Base-by-base conservation (phyloP, 92 coral and sea anemone genomes). In the Anthopleura xanthogrammica region DNA sequence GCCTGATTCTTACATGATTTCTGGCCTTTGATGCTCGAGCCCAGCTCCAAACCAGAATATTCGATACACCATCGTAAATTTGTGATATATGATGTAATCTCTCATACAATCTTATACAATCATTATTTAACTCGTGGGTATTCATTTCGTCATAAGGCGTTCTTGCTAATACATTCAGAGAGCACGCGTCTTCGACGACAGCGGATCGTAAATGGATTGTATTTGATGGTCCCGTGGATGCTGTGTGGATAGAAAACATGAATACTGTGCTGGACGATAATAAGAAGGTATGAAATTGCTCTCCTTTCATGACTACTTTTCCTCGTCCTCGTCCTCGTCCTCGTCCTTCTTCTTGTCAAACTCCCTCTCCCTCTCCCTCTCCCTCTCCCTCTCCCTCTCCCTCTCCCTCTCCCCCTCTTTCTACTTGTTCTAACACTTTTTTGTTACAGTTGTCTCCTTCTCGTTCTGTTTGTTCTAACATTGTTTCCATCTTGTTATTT, bases 191-290 rank as follows among this genome's bases (percentile, higher is more conserved):
- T 17, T 85, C 92, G 1, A 90, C 88, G 70, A 87, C 91, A 52
- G 91, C 85, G 72, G 98, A 96, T 76, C 98, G 99, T 48, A 96
- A 94, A 75, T 96, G 99, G 99, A 96, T 94, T 73, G 88, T 96
- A 62, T 96, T 96, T 83, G 99, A 96, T 85, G 99, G 99, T 1
- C 99, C 98, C 2, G 98, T 95, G 14, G 98, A 95, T 86, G 98
- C 98, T 2, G 98, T 95, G 81, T 95, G 98, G 98, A 95, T 95
- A 48, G 98, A 95, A 78, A 95, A 95, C 85, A 95, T 95, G 98
- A 95, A 95, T 81, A 95, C 98, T 0, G 98, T 95, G 10, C 91
- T 95, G 39, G 98, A 95, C 65, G 98, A 95, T 66, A 95, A 95
- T 86, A 95, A 84, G 48, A 93, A 93, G 97, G 97, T 93, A 79